Evolutionary conservation across 2,113 vertebrate genomes (phyloP).

Genomic region (Telmatochromis bifrenatus): DNA sequence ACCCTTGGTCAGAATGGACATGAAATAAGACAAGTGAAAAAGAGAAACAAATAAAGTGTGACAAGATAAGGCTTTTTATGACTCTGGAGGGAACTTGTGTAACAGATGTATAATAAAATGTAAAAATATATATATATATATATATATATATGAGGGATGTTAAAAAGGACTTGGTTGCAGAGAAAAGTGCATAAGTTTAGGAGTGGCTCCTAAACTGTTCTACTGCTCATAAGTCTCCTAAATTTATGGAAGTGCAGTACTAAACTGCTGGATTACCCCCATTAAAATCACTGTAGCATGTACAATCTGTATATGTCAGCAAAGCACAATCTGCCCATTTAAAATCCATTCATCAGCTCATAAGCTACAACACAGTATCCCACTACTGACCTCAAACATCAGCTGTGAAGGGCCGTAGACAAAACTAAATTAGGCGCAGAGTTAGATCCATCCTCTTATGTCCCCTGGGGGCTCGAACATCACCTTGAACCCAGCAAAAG

Average conservation of each 20-base stretch:
- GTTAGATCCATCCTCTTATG: constrained; percentile 23
- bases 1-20: not conserved
- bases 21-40: not conserved
- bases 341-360: constrained; percentile 30
- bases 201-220: not conserved
- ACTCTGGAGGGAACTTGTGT: not conserved
- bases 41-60: not conserved
- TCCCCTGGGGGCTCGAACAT: constrained; percentile 35
- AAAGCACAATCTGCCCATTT: constrained; percentile 8
- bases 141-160: not conserved
- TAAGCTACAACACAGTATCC: constrained; percentile 3
- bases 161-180: not conserved
- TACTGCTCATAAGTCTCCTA: not conserved
- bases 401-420: constrained; percentile 64
- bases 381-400: constrained; percentile 49
- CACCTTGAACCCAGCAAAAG: constrained; percentile 53
- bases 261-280: not conserved
- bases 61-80: not conserved
- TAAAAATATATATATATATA: not conserved
- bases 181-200: not conserved
- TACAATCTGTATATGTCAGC: not conserved
- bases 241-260: not conserved
- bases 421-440: constrained; percentile 59
- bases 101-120: not conserved
- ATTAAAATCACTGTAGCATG: not conserved